These are phyloP conservation scores for Ovis canadensis DNA, from an alignment of 2,113 vertebrate species.

Conservation along the genomic window DNA sequence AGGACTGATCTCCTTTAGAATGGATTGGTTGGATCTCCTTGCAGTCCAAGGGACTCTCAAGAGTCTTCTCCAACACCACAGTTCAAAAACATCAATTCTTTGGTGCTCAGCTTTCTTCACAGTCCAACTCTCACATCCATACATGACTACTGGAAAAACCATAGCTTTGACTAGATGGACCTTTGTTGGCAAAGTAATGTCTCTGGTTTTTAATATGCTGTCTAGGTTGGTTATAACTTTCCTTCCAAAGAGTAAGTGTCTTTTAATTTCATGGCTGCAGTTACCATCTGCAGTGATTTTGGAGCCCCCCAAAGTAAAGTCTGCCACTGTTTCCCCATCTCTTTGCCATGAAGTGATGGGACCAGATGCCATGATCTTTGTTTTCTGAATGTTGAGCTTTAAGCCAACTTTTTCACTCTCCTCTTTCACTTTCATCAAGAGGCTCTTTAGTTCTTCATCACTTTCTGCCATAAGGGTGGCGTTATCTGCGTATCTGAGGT, in stretches of 20 bases:
- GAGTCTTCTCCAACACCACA: background rate
- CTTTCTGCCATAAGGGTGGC: background rate
- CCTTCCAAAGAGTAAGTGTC: background rate
- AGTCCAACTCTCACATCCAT: background rate
- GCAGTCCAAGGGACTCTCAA: background rate
- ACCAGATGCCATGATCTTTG: background rate
- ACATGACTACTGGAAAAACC: background rate
- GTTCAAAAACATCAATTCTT: background rate
- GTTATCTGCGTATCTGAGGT: background rate
- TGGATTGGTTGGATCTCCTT: background rate
- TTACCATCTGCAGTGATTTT: background rate
- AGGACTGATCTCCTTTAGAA: background rate
- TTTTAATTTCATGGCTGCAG: background rate
- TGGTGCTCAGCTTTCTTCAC: accelerated
- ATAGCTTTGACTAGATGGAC: background rate
- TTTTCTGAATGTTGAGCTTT: background rate
- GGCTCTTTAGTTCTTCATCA: background rate
- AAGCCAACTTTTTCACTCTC: background rate
- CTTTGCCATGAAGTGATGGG: background rate
- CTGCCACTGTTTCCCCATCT: background rate
- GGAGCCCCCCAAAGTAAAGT: background rate
- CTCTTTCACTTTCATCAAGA: background rate
- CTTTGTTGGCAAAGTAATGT: background rate
- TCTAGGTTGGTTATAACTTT: background rate
- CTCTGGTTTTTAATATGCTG: background rate